Base-by-base conservation (phyloP, 2,113 vertebrate species). In the Oryzias woworae region DNA sequence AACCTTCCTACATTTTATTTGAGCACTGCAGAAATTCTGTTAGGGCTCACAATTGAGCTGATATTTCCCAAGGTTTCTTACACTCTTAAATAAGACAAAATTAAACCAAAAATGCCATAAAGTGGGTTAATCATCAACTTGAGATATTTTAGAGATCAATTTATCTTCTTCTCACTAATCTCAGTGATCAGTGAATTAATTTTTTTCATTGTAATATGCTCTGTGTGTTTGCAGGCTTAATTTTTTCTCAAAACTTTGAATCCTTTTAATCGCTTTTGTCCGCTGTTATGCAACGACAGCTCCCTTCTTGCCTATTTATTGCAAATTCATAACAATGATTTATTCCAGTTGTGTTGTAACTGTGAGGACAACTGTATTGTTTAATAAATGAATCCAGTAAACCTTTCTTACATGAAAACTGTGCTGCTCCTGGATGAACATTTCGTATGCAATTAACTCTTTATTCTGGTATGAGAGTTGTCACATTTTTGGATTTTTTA, bases 281-380 rank as follows among this genome's bases (percentile, higher is more conserved):
- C 36, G 8, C 31, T 36, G 36, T 36, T 36, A 36, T 12, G 12
- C 36, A 10, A 36, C 3, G 8, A n/a, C n/a, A 18, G n/a, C 14
- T 2, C 18, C 4, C 14, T 48, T 77, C 24, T 62, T 56, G 18
- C 71, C 73, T 67, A 69, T 73, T 81, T 20, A 49, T 48, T 10
- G 2, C 52, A 76, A 81, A 52, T n/a, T 56, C 26, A 80, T 60
- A 53, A 49, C 64, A 48, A 73, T 51, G 66, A 18, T 64, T 67
- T 77, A 57, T 62, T 78, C 14, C 51, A 69, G 63, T 44, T 78
- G 60, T 51, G 64, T 69, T 83, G 58, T 81, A 63, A 73, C 65
- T 76, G 71, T 85, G 73, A 85, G 70, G 23, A 70, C 62, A 53
- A 56, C 22, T 75, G 73, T 73, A 71, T 70, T 72, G 67, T 78